Conservation (phyloP, 1,140 invertebrate genomes). For the Zaprionus lachaisei region DNA sequence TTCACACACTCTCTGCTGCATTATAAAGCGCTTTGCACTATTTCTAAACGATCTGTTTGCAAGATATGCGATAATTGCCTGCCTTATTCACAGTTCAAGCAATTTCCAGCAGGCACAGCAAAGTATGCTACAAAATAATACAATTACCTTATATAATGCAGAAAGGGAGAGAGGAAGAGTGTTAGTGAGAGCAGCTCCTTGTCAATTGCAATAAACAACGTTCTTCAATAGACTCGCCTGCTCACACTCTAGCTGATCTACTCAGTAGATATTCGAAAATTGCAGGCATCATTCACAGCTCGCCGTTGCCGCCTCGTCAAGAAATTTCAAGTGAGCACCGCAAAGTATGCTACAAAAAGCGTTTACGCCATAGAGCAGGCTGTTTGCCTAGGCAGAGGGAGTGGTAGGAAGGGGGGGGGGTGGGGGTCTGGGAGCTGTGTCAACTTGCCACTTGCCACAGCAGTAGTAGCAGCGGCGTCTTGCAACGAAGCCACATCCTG, state of each 20-base stretch:
- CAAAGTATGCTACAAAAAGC: constrained; percentile 41
- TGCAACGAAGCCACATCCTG: constrained; percentile 32
- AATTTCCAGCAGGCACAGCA: neutral
- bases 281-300: neutral
- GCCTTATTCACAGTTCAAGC: neutral
- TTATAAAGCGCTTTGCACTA: too few relatives aligned
- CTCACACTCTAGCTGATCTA: neutral
- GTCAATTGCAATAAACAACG: too few relatives aligned
- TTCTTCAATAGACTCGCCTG: neutral
- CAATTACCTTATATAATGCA: neutral
- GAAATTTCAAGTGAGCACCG: constrained; percentile 16
- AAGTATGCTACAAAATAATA: constrained; percentile 36
- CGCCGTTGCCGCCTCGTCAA: neutral
- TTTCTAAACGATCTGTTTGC: neutral
- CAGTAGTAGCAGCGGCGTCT: constrained; percentile 10
- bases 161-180: neutral
- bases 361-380: constrained; percentile 11
- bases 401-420: neutral
- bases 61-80: too few relatives aligned
- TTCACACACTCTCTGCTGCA: neutral
- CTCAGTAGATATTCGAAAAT: neutral
- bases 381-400: neutral
- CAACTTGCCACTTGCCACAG: constrained; percentile 28
- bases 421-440: constrained; percentile 16
- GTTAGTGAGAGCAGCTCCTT: neutral